phyloP scores from a whole-genome alignment of 2,113 vertebrate genomes.

The Naja naja region DNA sequence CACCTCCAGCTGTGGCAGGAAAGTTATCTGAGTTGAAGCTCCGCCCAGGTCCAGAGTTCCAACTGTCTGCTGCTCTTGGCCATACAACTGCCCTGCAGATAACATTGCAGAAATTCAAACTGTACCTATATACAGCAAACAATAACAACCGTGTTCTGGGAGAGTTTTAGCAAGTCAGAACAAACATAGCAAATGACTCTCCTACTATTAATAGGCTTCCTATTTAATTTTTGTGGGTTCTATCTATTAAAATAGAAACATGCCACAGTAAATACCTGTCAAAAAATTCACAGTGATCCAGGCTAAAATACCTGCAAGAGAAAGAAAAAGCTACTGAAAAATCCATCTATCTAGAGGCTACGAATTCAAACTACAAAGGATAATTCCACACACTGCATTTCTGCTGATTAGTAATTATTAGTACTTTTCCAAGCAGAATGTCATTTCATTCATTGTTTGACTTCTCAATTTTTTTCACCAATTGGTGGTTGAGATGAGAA shows the following conservation, averaged over 20 bases:
- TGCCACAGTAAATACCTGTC: conserved; percentile 81
- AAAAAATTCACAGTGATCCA: conserved; percentile 99
- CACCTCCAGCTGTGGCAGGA: conserved; percentile 90
- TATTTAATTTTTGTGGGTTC: not conserved
- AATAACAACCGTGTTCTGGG: not conserved
- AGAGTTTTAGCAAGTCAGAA: not conserved
- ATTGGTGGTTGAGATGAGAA: not conserved
- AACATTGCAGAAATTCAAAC: conserved; percentile 33
- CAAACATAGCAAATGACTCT: not conserved
- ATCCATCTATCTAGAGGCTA: not conserved
- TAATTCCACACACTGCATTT: not conserved
- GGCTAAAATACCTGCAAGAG: conserved; percentile 87
- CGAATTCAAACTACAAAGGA: not conserved
- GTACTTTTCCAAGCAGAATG: not conserved
- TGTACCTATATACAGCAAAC: not conserved
- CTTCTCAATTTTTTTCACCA: not conserved
- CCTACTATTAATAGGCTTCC: not conserved
- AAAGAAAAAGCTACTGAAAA: conserved; percentile 35
- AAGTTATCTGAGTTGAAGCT: conserved; percentile 96
- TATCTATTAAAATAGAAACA: conserved; percentile 30
- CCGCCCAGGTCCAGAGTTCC: conserved; percentile 95
- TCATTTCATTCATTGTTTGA: not conserved
- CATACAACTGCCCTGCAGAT: conserved; percentile 87
- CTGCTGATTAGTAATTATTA: not conserved
- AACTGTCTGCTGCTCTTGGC: conserved; percentile 79